A percentile compares a stretch with the other conserved stretches of the same genome.
These are phyloP conservation scores for Calidris pugnax DNA, from an alignment of 2,113 vertebrate species.

Conservation along the genomic window DNA sequence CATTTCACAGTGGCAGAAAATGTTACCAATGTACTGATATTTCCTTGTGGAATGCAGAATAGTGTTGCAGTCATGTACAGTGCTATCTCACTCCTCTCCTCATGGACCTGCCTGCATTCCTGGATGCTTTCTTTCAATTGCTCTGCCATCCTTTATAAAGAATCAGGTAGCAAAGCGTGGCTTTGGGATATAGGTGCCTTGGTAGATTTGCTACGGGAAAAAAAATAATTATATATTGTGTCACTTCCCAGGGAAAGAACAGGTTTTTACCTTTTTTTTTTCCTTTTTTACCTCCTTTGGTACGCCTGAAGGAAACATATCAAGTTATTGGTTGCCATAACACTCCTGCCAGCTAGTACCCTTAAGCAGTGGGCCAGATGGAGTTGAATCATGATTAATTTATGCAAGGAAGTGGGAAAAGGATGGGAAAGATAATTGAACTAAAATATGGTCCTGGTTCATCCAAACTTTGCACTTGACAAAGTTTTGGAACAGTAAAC, in stretches of 20 bases:
- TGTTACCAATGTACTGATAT: not conserved
- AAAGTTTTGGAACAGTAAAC: not conserved
- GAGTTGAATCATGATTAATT: not conserved
- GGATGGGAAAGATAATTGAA: not conserved
- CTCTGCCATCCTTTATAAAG: not conserved
- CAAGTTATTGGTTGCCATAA: not conserved
- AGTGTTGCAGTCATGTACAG: not conserved
- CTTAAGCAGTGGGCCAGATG: not conserved
- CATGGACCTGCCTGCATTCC: not conserved
- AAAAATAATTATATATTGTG: not conserved
- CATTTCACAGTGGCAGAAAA: not conserved
- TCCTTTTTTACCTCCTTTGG: not conserved
- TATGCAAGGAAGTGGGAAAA: not conserved
- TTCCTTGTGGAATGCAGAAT: not conserved
- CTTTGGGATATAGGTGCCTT: not conserved
- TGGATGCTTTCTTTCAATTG: not conserved
- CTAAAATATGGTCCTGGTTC: not conserved
- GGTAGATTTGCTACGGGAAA: not conserved
- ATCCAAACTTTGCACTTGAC: not conserved
- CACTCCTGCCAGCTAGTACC: not conserved
- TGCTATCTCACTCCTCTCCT: not conserved
- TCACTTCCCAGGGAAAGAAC: not conserved
- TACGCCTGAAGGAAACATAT: not conserved
- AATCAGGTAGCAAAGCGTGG: not conserved
- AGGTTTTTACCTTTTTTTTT: not conserved